These are phyloP conservation scores for Pristionchus pacificus DNA, from an alignment of 1,140 invertebrate genomes.

Conservation along the genomic window DNA sequence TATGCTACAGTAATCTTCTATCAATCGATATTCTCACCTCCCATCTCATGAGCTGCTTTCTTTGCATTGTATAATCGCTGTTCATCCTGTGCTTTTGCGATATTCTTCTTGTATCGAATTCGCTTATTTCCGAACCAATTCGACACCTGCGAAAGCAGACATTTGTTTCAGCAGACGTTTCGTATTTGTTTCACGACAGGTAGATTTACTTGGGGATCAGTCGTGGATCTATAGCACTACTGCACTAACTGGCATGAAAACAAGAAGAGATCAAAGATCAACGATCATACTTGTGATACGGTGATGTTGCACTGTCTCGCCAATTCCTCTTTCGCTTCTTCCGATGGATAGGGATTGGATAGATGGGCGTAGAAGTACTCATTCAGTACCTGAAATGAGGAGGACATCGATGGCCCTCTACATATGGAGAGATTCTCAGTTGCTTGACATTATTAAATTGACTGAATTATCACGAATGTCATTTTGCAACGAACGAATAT, in stretches of 20 bases:
- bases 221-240: too few species aligned
- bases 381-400: too few species aligned
- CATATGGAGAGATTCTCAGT: too few species aligned
- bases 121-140: conserved; percentile 99
- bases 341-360: conserved; percentile 97
- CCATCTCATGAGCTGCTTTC: conserved; percentile 68
- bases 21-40: conserved; percentile 6
- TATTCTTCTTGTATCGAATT: conserved; percentile 99
- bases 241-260: too few species aligned
- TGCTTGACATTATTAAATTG: too few species aligned
- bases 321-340: conserved; percentile 98
- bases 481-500: too few species aligned
- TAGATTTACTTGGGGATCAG: too few species aligned
- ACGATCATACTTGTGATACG: conserved; percentile 70
- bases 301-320: conserved; percentile 99
- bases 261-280: conserved; percentile 59
- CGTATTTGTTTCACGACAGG: too few species aligned
- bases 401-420: too few species aligned
- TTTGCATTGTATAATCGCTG: conserved; percentile 98
- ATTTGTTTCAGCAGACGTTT: too few species aligned
- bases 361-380: conserved; percentile 99
- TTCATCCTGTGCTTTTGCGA: conserved; percentile 98
- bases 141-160: conserved; percentile 57
- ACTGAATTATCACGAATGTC: too few species aligned
- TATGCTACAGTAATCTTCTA: too few species aligned